Percentiles rank a stretch among this genome's conserved stretches.
These are phyloP conservation scores for Cettia cetti DNA, from an alignment of 2,113 vertebrate species.

Conservation along the genomic window DNA sequence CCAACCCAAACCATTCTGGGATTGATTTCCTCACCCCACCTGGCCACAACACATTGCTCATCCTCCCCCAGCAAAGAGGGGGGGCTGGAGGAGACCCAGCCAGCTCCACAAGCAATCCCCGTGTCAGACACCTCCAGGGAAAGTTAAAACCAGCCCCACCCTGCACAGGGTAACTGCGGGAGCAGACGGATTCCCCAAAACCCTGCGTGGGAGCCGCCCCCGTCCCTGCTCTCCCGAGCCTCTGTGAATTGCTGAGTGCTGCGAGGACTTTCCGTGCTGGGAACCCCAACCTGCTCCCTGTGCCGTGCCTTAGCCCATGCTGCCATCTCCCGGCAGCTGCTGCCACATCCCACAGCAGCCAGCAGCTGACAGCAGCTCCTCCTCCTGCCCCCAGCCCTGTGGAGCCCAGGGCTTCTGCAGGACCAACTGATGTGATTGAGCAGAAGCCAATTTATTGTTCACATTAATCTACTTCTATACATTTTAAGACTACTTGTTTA, in stretches of 20 bases:
- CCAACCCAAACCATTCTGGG: background rate
- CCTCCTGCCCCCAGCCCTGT: too few species aligned
- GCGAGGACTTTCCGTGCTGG: background rate
- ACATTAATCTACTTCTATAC: background rate
- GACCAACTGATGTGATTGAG: background rate
- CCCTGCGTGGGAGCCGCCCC: background rate
- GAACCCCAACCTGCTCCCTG: background rate
- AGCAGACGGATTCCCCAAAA: background rate
- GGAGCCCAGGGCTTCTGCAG: too few species aligned
- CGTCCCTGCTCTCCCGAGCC: background rate
- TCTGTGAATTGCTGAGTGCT: background rate
- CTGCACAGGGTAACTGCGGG: background rate
- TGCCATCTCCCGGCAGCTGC: conserved; percentile 53
- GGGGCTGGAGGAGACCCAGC: background rate
- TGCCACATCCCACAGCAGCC: background rate
- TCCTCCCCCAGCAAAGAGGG: background rate
- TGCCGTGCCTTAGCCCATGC: conserved; percentile 22
- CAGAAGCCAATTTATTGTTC: background rate
- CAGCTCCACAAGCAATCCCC: background rate
- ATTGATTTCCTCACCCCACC: background rate
- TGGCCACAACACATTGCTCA: background rate
- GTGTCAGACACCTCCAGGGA: fast-evolving
- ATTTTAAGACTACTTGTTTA: background rate
- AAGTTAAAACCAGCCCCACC: background rate
- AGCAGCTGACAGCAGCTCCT: too few species aligned